Evolutionary conservation across 2,797 vertebrate genomes (phyloP).

Genomic region (Discoglossus pictus): DNA sequence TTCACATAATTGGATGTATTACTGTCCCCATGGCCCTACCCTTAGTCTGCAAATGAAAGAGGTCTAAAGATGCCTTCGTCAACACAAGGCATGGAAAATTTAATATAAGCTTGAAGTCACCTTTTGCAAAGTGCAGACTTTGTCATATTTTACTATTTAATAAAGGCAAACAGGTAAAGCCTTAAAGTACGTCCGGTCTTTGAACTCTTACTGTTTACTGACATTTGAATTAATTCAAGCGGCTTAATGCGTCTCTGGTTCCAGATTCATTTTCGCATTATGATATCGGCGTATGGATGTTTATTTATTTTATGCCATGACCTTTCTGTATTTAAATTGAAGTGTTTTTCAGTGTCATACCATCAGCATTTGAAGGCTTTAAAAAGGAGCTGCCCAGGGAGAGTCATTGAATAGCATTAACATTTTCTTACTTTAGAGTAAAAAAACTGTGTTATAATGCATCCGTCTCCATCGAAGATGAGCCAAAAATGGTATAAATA

Average conservation of each 20-base stretch:
- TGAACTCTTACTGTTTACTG: conserved; percentile 50
- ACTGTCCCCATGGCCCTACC: conserved; percentile 37
- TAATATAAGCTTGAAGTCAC: conserved; percentile 43
- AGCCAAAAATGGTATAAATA: conserved; percentile 16
- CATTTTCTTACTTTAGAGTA: conserved; percentile 34
- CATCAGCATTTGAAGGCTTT: conserved; percentile 40
- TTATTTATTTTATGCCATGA: conserved; percentile 55
- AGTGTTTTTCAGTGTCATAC: conserved; percentile 39
- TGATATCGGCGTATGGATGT: conserved; percentile 49
- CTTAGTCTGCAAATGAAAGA: conserved; percentile 39
- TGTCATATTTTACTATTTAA: conserved; percentile 48
- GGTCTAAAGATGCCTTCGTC: conserved; percentile 35
- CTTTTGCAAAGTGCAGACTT: conserved; percentile 45
- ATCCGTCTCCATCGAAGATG: conserved; percentile 26
- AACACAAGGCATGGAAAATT: conserved; percentile 38
- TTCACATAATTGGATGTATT: conserved; percentile 48
- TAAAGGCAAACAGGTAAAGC: conserved; percentile 47
- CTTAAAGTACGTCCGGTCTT: conserved; percentile 24
- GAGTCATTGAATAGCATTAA: conserved; percentile 42
- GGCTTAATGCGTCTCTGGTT: conserved; percentile 42
- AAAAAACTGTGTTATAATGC: conserved; percentile 14
- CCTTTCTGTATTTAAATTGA: conserved; percentile 52
- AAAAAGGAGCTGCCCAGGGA: conserved; percentile 22
- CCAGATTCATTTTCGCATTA: conserved; percentile 53
- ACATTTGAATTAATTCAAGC: conserved; percentile 57